Percentiles rank a stretch among this genome's conserved stretches.
phyloP scores from a whole-genome alignment of 2,888 invertebrate species.

The Cephalotes varians region DNA sequence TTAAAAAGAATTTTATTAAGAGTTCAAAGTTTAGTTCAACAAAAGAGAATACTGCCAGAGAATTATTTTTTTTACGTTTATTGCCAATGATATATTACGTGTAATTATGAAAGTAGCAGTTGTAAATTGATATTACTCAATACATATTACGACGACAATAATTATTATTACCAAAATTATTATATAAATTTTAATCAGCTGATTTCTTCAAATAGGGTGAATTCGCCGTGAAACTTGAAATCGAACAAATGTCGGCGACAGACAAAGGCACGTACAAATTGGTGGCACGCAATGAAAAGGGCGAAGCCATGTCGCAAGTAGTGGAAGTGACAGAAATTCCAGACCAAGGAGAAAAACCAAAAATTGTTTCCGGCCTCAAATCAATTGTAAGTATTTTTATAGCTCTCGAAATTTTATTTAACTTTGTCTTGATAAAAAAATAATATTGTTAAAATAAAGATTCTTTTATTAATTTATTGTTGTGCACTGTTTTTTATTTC shows the following conservation, averaged over 20 bases:
- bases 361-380: conserved; percentile 91
- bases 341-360: conserved; percentile 91
- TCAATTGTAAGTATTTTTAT: conserved; percentile 89
- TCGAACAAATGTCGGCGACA: conserved; percentile 91
- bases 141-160: neutral
- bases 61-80: neutral
- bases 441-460: neutral
- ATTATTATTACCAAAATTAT: neutral
- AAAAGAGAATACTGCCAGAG: neutral
- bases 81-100: neutral
- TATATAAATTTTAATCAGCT: neutral
- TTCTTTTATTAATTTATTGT: neutral
- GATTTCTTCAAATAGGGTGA: conserved; percentile 89
- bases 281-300: conserved; percentile 96
- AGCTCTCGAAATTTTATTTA: neutral
- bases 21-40: neutral
- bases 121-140: neutral
- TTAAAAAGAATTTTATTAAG: neutral
- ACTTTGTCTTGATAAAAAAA: neutral
- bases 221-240: conserved; percentile 96
- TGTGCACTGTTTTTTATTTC: neutral
- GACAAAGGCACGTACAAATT: conserved; percentile 97
- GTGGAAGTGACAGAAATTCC: conserved; percentile 95
- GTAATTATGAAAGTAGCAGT: too few species aligned
- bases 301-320: conserved; percentile 95